Conservation (phyloP, 1,140 invertebrate genomes). For the Platyscapa corneri region DNA sequence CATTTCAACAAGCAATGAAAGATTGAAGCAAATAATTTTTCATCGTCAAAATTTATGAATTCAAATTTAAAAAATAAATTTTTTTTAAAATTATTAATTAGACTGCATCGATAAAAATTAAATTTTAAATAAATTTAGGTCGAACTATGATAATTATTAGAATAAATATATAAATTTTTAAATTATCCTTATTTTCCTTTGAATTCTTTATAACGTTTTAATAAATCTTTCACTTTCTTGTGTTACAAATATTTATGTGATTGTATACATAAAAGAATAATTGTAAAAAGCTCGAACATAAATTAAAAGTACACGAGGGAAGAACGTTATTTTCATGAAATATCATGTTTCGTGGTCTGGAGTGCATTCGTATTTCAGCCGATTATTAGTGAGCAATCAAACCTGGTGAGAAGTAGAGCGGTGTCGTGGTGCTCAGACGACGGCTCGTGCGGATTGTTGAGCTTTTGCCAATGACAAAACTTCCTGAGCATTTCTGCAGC, state of each 20-base stretch:
- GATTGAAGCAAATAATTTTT: too few species aligned
- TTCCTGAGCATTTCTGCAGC: conserved; percentile 80
- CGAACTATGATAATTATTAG: neutral
- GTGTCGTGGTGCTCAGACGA: conserved; percentile 80
- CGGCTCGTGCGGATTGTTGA: conserved; percentile 74
- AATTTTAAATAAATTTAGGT: too few species aligned
- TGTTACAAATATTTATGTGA: neutral
- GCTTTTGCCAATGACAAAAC: conserved; percentile 84
- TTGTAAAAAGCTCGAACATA: neutral
- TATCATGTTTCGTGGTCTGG: neutral
- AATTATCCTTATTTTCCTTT: neutral
- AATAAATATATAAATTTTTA: too few species aligned
- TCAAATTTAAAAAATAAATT: too few species aligned
- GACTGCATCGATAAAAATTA: too few species aligned
- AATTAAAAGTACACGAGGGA: neutral
- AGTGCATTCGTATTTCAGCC: neutral
- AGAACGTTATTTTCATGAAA: neutral
- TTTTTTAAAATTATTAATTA: too few species aligned
- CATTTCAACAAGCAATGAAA: neutral
- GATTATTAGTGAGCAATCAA: conserved; percentile 41
- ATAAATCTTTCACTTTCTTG: neutral
- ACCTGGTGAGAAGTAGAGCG: conserved; percentile 85
- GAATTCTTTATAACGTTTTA: neutral
- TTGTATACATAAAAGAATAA: neutral
- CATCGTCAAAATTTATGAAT: too few species aligned